Base-by-base conservation (phyloP, 2,797 vertebrate species). In the Hylomyscus alleni region DNA sequence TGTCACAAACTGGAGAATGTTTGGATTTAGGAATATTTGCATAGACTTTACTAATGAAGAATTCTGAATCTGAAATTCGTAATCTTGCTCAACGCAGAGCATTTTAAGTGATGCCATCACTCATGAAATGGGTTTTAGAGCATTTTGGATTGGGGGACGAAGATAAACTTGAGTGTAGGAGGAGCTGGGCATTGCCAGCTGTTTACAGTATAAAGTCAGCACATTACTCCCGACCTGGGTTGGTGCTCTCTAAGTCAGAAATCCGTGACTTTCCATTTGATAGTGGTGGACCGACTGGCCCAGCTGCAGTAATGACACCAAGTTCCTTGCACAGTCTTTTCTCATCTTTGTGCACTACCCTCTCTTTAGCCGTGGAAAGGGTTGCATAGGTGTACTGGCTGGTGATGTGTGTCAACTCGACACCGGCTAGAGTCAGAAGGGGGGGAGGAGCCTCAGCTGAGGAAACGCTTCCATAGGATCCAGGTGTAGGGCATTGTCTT, bases 251-350 rank as follows among this genome's bases (percentile, higher is more conserved):
- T 40, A 26, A 60, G 24, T 82, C 22, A 29, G 7, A 29, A 17
- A 12, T 29, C 54, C 3, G 6, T 60, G 37, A 37, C 56, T 29
- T 82, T 56, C 56, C 0, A 15, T 60, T 82, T 60, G 44, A 29
- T 40, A 47, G 6, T 11, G 24, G 47, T n/a, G 34, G 1, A 58
- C 67, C 60, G 54, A 56, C 52, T 78, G 52, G 65, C 6, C 0
- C 5, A 13, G 60, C 6, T 40, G 0, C 24, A 1, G 54, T 60
- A 86, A 75, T 76, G 67, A 11, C 6, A 4, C 37, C 0, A 0
- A 2, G 3, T 84, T 37, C 12, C 26, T 0, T 29, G 22, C 50
- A 0, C 0, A 15, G 29, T 22, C 2, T 69, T 75, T 73, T 52
- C 8, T 14, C 4, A 31, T 69, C 19, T 12, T 24, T 34, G 24